These are phyloP conservation scores for Rhinatrema bivittatum DNA, from an alignment of 2,797 vertebrate species.

Conservation along the genomic window DNA sequence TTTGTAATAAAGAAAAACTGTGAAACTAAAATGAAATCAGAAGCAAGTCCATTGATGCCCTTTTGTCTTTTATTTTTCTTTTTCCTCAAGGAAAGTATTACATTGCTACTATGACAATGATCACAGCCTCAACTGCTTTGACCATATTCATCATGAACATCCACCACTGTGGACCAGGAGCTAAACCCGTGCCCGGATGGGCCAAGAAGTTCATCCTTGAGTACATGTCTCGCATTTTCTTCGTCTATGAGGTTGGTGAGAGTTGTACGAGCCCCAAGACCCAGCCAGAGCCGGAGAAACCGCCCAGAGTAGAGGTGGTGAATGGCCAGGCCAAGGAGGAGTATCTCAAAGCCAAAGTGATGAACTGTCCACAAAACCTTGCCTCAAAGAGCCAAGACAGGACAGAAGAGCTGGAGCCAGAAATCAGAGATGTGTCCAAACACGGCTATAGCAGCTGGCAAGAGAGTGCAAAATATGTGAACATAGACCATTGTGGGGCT, in stretches of 20 bases:
- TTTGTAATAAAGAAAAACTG: too few species aligned
- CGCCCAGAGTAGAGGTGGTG: slow-evolving; percentile 5
- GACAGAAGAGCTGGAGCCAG: slow-evolving; percentile 37
- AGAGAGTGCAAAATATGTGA: slow-evolving; percentile 15
- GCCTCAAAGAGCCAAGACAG: slow-evolving; percentile 5
- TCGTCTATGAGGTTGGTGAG: slow-evolving; percentile 68
- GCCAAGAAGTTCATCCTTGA: slow-evolving; percentile 64
- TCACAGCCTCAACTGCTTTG: slow-evolving; percentile 77
- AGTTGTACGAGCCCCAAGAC: slow-evolving; percentile 41
- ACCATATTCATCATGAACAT: slow-evolving; percentile 91
- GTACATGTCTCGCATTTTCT: slow-evolving; percentile 70
- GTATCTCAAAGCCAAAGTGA: slow-evolving; percentile 1
- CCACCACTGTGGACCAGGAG: slow-evolving; percentile 79
- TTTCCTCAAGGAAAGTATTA: slow-evolving; percentile 90
- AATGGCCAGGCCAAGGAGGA: slow-evolving; percentile 24
- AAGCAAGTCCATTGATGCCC: too few species aligned
- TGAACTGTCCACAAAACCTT: slow-evolving; percentile 1
- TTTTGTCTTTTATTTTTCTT: too few species aligned
- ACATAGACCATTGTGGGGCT: slow-evolving; percentile 7
- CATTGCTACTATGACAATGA: slow-evolving; percentile 91
- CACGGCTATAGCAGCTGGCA: slow-evolving; percentile 23
- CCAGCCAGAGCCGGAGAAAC: not conserved
- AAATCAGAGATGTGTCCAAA: slow-evolving; percentile 39
- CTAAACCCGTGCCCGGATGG: slow-evolving; percentile 71
- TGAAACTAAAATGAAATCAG: too few species aligned